Conservation (phyloP, 2,888 invertebrate genomes). For the Andrena camellia region DNA sequence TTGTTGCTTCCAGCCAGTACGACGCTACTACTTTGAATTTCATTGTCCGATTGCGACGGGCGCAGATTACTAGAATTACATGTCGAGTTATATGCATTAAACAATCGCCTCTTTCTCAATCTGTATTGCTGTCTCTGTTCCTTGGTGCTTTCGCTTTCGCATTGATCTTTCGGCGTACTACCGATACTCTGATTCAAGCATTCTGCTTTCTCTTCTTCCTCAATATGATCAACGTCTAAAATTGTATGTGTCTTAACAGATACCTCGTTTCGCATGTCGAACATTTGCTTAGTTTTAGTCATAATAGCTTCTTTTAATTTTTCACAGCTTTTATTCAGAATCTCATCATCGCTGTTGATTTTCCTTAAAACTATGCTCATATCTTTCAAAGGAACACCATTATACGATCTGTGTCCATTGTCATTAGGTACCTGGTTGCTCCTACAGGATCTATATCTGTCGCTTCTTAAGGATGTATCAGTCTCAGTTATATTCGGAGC, state of each 20-base stretch:
- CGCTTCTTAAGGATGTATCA: not conserved
- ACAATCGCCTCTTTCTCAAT: slow-evolving; percentile 41
- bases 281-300: slow-evolving; percentile 75
- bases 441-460: not conserved
- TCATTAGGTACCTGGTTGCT: not conserved
- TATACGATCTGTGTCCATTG: not conserved
- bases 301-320: slow-evolving; percentile 75
- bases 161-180: slow-evolving; percentile 27
- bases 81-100: not conserved
- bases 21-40: slow-evolving; percentile 48
- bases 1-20: slow-evolving; percentile 60
- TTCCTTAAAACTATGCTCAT: slow-evolving; percentile 35
- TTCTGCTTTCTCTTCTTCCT: slow-evolving; percentile 8
- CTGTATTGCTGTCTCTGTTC: slow-evolving; percentile 2
- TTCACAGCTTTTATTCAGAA: slow-evolving; percentile 68
- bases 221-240: slow-evolving; percentile 33
- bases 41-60: not conserved
- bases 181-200: slow-evolving; percentile 10
- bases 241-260: slow-evolving; percentile 66
- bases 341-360: slow-evolving; percentile 64
- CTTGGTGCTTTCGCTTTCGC: not conserved
- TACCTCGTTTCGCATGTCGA: slow-evolving; percentile 69
- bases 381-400: slow-evolving; percentile 26
- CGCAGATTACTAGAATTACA: not conserved
- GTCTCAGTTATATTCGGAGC: not conserved